Conservation (phyloP, 2,797 vertebrate species). For the Pseudocheirus occidentalis region DNA sequence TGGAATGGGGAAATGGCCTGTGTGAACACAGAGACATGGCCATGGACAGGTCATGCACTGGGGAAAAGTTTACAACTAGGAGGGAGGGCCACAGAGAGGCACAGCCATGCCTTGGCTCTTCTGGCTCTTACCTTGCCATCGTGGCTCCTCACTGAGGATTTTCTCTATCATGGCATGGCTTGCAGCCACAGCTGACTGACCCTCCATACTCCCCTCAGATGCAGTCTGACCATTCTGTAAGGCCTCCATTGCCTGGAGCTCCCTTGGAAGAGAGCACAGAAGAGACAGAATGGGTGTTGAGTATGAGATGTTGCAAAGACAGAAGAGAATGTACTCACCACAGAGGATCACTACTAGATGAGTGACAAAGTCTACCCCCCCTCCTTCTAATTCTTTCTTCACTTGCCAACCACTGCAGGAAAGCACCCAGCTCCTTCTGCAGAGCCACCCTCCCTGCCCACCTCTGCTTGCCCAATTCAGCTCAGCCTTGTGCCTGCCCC, state of each 20-base stretch:
- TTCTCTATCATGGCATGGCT: constrained; percentile 99
- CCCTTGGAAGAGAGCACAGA: constrained; percentile 85
- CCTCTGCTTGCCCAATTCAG: background rate
- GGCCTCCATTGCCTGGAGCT: constrained; percentile 96
- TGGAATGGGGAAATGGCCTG: background rate
- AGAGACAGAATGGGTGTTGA: constrained; percentile 29
- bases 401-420: background rate
- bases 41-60: background rate
- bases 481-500: constrained; percentile 34
- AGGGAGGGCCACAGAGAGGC: background rate
- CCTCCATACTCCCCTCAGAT: constrained; percentile 92
- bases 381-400: background rate
- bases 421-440: background rate
- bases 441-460: background rate
- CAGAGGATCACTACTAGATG: background rate
- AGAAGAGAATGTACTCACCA: background rate
- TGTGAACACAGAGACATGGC: background rate
- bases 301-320: constrained; percentile 52
- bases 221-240: constrained; percentile 92
- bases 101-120: background rate
- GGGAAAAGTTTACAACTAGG: background rate
- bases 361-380: background rate
- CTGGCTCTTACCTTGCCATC: constrained; percentile 93
- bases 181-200: constrained; percentile 95
- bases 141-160: constrained; percentile 95